A percentile compares a stretch with the other conserved stretches of the same genome.
phyloP scores from a whole-genome alignment of 1,140 invertebrate genomes.

The Leptinotarsa texana region DNA sequence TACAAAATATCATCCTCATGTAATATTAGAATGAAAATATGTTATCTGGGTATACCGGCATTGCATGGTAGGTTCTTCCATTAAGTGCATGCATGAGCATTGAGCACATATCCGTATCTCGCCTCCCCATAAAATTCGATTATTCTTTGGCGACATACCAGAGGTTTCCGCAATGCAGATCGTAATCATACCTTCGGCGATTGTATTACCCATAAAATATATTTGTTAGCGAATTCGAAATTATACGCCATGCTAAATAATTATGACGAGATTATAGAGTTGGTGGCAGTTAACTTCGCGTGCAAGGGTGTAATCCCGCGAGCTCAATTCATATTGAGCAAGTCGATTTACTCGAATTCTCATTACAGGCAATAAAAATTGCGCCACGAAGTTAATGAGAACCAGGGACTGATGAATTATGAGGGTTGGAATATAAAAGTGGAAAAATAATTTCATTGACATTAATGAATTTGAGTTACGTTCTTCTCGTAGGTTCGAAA shows the following conservation, averaged over 20 bases:
- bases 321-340: neutral
- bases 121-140: neutral
- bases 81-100: neutral
- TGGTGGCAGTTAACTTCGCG: constrained; percentile 9
- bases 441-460: too few species aligned
- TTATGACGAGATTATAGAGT: constrained; percentile 16
- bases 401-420: too few species aligned
- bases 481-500: too few species aligned
- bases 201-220: constrained; percentile 12
- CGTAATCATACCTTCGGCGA: constrained; percentile 11
- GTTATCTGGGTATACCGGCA: neutral
- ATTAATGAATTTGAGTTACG: too few species aligned
- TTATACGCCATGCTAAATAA: constrained; percentile 12
- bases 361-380: neutral
- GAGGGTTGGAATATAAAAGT: too few species aligned
- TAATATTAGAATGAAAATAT: too few species aligned
- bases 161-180: constrained; percentile 11
- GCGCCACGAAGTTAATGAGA: neutral
- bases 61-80: neutral
- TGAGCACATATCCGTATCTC: neutral
- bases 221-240: constrained; percentile 10
- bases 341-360: neutral
- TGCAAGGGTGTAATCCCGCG: neutral
- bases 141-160: constrained; percentile 16
- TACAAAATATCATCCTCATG: too few species aligned